A percentile compares a stretch with the other conserved stretches of the same genome.
phyloP scores from a whole-genome alignment of 2,113 vertebrate species.

The Thamnaconus septentrionalis region DNA sequence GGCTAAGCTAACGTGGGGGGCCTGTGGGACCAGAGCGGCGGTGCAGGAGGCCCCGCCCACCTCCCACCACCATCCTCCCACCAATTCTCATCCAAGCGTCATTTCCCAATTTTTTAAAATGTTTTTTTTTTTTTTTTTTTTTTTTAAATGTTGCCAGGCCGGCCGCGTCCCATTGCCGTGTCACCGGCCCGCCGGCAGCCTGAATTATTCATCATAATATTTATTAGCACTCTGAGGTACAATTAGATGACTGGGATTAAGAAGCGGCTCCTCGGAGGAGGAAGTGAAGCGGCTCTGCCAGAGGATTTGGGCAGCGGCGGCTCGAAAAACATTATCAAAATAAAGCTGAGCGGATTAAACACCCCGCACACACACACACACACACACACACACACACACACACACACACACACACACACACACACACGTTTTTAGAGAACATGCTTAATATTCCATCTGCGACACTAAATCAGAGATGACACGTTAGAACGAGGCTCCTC shows the following conservation, averaged over 20 bases:
- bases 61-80: constrained; percentile 36
- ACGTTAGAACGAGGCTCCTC: constrained; percentile 51
- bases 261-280: constrained; percentile 64
- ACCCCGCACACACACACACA: constrained; percentile 31
- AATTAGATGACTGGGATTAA: constrained; percentile 78
- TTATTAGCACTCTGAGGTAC: constrained; percentile 80
- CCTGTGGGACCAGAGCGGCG: constrained; percentile 35
- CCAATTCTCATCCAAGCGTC: constrained; percentile 63
- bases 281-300: constrained; percentile 64
- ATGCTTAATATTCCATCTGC: constrained; percentile 68
- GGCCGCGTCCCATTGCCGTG: constrained; percentile 69
- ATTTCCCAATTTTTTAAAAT: constrained; percentile 31
- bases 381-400: too few relatives aligned
- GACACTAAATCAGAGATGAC: constrained; percentile 57
- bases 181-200: constrained; percentile 69
- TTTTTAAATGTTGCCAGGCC: constrained; percentile 54
- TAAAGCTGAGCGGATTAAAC: constrained; percentile 68
- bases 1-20: constrained; percentile 51
- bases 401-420: not conserved
- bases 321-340: constrained; percentile 70
- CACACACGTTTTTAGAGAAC: constrained; percentile 55
- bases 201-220: constrained; percentile 79
- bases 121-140: too few relatives aligned
- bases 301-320: constrained; percentile 63
- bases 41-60: constrained; percentile 35